Evolutionary conservation across 1,140 invertebrate species (phyloP).

Genomic region (Andrena cerasifolii): DNA sequence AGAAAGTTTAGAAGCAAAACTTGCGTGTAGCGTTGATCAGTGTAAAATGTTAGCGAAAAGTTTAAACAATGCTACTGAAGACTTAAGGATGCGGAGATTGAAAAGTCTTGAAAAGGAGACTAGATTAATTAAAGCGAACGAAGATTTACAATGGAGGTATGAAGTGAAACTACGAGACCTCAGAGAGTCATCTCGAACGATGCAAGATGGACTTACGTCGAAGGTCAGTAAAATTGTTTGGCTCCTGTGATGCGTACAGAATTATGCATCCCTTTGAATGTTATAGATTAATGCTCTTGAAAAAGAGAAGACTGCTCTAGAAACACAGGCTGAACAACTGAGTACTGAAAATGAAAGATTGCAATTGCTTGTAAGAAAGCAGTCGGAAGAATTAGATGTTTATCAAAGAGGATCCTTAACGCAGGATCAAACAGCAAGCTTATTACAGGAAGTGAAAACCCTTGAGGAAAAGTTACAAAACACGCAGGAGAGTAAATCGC

Average conservation of each 20-base stretch:
- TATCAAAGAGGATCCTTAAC: constrained; percentile 78
- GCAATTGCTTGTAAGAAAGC: constrained; percentile 73
- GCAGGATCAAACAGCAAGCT: constrained; percentile 79
- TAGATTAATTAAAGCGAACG: constrained; percentile 75
- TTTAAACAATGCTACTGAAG: constrained; percentile 77
- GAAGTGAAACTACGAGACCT: constrained; percentile 77
- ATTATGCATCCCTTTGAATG: constrained; percentile 9
- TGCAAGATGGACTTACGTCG: constrained; percentile 75
- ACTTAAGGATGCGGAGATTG: constrained; percentile 74
- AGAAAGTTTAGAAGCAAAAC: constrained; percentile 77
- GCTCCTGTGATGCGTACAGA: background rate
- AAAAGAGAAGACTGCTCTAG: constrained; percentile 71
- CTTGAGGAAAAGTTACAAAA: constrained; percentile 84
- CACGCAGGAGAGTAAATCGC: constrained; percentile 82
- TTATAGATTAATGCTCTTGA: constrained; percentile 72
- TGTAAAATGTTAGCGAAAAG: constrained; percentile 77
- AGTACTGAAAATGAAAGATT: constrained; percentile 79
- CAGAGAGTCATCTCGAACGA: constrained; percentile 70
- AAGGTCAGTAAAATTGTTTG: constrained; percentile 66
- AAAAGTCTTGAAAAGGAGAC: constrained; percentile 78
- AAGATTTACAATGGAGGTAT: constrained; percentile 77
- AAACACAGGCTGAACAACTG: constrained; percentile 74
- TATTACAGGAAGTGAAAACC: constrained; percentile 81
- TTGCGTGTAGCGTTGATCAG: constrained; percentile 74
- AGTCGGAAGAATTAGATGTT: constrained; percentile 74